phyloP scores from a whole-genome alignment of 2,113 vertebrate species.

The Fregata magnificens region DNA sequence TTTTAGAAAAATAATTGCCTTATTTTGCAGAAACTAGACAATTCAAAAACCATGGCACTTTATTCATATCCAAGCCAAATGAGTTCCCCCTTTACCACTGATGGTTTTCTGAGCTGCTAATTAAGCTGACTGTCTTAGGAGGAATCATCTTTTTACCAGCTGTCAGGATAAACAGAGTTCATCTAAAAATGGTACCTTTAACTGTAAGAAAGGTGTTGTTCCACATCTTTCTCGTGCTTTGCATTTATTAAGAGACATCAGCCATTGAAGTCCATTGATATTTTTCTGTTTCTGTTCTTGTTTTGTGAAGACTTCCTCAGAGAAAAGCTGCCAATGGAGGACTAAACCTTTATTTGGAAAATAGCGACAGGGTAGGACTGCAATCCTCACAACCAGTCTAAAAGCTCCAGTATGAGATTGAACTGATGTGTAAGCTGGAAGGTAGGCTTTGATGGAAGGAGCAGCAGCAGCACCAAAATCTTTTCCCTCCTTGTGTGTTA shows the following conservation, averaged over 20 bases:
- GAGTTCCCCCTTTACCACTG: not conserved
- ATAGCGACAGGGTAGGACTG: not conserved
- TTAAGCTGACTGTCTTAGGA: not conserved
- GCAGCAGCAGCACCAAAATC: not conserved
- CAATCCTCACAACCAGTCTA: not conserved
- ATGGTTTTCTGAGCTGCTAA: not conserved
- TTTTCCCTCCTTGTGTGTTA: not conserved
- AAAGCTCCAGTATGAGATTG: not conserved
- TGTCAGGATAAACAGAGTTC: not conserved
- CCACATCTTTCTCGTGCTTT: not conserved
- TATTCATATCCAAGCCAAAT: not conserved
- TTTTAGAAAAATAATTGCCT: not conserved
- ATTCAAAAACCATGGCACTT: not conserved
- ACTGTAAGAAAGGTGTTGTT: not conserved
- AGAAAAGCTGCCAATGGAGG: not conserved
- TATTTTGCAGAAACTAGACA: not conserved
- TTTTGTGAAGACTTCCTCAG: not conserved
- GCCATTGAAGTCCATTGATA: not conserved
- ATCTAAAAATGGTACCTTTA: not conserved
- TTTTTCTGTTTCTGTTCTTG: not conserved
- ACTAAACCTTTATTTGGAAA: not conserved
- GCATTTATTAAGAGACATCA: not conserved
- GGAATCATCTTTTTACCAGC: not conserved
- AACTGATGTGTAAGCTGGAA: not conserved
- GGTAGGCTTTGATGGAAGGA: not conserved